These are phyloP conservation scores for Molorchus minor DNA, from an alignment of 2,888 invertebrate genomes.

Conservation along the genomic window DNA sequence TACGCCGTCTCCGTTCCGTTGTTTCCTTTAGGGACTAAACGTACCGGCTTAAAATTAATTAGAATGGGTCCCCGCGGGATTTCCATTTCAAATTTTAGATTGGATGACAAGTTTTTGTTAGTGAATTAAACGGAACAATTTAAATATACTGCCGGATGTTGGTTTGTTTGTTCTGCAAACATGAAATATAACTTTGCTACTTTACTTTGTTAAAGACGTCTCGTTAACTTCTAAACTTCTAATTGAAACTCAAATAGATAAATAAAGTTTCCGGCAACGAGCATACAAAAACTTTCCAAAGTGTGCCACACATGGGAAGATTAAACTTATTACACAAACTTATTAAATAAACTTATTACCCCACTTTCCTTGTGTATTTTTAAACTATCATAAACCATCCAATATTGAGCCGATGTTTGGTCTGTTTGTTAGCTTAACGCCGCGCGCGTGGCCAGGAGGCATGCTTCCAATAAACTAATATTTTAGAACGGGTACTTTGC, in stretches of 20 bases:
- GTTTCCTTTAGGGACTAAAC: conserved; percentile 15
- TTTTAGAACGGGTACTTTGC: too few relatives aligned
- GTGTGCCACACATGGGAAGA: too few relatives aligned
- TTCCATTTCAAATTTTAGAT: conserved; percentile 28
- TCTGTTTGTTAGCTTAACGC: too few relatives aligned
- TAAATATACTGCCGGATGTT: conserved; percentile 16
- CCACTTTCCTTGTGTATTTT: not conserved
- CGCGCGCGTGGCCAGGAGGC: too few relatives aligned
- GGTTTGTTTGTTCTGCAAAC: conserved; percentile 6
- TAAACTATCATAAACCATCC: too few relatives aligned
- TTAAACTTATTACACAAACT: too few relatives aligned
- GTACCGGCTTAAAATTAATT: conserved; percentile 25
- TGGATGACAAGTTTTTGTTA: conserved; percentile 25
- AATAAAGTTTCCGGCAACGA: conserved; percentile 13
- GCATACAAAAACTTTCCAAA: conserved; percentile 17
- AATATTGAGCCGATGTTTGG: too few relatives aligned
- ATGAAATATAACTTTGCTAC: conserved; percentile 13
- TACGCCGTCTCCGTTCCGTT: conserved; percentile 7
- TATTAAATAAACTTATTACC: too few relatives aligned
- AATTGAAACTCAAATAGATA: conserved; percentile 25
- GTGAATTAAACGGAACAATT: conserved; percentile 24
- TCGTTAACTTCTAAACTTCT: conserved; percentile 18
- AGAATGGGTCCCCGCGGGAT: conserved; percentile 21
- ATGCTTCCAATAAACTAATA: too few relatives aligned
- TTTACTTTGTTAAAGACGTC: conserved; percentile 15